phyloP scores from a whole-genome alignment of 2,888 invertebrate species.

The Tillus elongatus region DNA sequence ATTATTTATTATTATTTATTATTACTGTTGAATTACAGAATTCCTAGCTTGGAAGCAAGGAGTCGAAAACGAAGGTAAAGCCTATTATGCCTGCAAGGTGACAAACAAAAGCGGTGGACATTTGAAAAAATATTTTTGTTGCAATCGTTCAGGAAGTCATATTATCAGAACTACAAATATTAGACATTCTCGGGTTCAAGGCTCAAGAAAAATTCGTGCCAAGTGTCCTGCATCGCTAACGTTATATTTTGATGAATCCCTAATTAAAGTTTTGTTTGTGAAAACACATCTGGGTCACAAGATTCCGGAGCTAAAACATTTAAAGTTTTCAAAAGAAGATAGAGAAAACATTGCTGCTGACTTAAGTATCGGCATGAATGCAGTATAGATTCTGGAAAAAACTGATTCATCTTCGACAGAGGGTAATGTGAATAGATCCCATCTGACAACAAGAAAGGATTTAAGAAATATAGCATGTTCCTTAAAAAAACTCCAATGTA shows the following conservation, averaged over 20 bases:
- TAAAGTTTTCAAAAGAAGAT: background rate
- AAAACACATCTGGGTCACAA: slow-evolving; percentile 1
- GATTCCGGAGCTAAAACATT: slow-evolving; percentile 3
- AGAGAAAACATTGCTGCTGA: slow-evolving; percentile 2
- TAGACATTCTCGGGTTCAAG: slow-evolving; percentile 1
- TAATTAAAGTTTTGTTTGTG: slow-evolving; percentile 2
- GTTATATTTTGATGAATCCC: slow-evolving; percentile 1
- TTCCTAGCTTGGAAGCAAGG: slow-evolving; percentile 4
- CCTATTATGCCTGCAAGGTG: background rate
- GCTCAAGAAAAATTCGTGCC: slow-evolving; percentile 1
- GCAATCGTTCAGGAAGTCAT: slow-evolving; percentile 2
- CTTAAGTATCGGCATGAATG: slow-evolving; percentile 2
- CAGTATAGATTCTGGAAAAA: background rate
- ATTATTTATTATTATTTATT: background rate
- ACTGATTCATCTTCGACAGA: slow-evolving; percentile 2
- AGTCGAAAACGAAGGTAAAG: slow-evolving; percentile 1
- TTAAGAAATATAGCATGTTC: slow-evolving; percentile 2
- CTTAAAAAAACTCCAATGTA: too few relatives aligned
- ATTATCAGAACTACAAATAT: background rate
- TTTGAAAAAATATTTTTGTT: slow-evolving; percentile 1
- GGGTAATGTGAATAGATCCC: slow-evolving; percentile 3
- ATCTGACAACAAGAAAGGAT: slow-evolving; percentile 3
- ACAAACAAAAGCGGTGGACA: background rate
- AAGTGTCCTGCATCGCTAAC: slow-evolving; percentile 1
- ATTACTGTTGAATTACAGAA: slow-evolving; percentile 2